Percentiles rank a stretch among this genome's conserved stretches.
Evolutionary conservation across 2,113 vertebrate genomes (phyloP).

Genomic region (Bettongia penicillata): DNA sequence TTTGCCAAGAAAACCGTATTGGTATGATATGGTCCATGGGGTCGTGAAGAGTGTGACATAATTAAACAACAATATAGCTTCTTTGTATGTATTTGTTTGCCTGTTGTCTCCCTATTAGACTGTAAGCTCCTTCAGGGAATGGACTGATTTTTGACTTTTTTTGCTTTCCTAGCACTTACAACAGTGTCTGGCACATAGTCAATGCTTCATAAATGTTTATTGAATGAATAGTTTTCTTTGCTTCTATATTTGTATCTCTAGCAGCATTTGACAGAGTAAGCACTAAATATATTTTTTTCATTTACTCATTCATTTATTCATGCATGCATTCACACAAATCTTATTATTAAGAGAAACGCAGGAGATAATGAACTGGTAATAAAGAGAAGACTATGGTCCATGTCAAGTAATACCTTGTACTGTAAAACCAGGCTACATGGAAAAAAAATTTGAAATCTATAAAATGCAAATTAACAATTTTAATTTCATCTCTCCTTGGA

Average conservation of each 20-base stretch:
- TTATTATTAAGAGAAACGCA: not conserved
- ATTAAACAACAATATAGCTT: not conserved
- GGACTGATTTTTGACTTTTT: not conserved
- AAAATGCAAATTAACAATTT: constrained; percentile 31
- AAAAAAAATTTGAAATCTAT: not conserved
- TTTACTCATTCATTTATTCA: not conserved
- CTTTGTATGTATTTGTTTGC: not conserved
- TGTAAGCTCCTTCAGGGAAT: not conserved
- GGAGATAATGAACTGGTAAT: not conserved
- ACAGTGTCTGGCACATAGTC: not conserved
- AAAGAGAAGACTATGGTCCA: not conserved
- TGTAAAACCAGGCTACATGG: not conserved
- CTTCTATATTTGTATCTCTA: not conserved
- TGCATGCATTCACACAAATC: not conserved
- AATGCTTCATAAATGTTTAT: not conserved
- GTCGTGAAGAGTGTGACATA: not conserved
- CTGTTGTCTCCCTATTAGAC: not conserved
- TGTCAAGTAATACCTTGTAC: constrained; percentile 1
- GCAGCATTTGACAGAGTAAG: not conserved
- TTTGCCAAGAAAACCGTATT: not conserved
- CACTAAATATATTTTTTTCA: not conserved
- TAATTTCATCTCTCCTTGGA: constrained; percentile 57
- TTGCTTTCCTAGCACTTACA: not conserved
- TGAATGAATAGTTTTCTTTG: not conserved
- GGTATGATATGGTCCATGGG: not conserved